Percentiles rank a stretch among this genome's conserved stretches.
These are phyloP conservation scores for Meteorus cinctellus DNA, from an alignment of 2,888 invertebrate species.

Conservation along the genomic window DNA sequence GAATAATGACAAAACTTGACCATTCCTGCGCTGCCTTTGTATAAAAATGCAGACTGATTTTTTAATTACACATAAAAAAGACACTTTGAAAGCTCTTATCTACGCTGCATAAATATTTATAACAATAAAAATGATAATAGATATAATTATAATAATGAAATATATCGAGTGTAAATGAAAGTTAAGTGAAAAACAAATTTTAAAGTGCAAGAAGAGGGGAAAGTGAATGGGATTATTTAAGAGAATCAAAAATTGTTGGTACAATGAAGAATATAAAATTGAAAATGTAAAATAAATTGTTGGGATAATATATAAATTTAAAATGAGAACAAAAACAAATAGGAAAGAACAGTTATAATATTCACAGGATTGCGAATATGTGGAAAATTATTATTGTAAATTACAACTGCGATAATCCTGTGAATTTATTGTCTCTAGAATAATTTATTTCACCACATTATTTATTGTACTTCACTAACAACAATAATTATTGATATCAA, in stretches of 20 bases:
- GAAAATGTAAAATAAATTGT: slow-evolving; percentile 26
- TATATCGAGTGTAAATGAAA: too few species aligned
- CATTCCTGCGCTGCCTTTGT: slow-evolving; percentile 69
- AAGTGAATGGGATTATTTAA: background rate
- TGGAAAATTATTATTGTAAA: background rate
- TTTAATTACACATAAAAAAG: slow-evolving; percentile 1
- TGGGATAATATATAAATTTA: slow-evolving; percentile 29
- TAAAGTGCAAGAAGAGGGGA: background rate
- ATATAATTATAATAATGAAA: background rate
- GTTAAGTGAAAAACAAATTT: slow-evolving; percentile 12
- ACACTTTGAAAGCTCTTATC: background rate
- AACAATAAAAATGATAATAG: slow-evolving; percentile 2
- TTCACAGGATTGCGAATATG: background rate
- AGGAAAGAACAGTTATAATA: background rate
- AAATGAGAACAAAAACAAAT: background rate
- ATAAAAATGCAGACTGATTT: slow-evolving; percentile 48
- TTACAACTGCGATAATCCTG: background rate
- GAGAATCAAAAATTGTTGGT: background rate
- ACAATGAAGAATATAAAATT: background rate
- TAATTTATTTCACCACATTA: too few species aligned
- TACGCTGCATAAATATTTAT: slow-evolving; percentile 18
- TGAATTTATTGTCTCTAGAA: background rate
- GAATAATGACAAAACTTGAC: slow-evolving; percentile 46
- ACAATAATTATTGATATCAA: too few species aligned
- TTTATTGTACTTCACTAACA: too few species aligned